phyloP scores from a whole-genome alignment of 2,888 invertebrate genomes.

The Drosophila ustulata region DNA sequence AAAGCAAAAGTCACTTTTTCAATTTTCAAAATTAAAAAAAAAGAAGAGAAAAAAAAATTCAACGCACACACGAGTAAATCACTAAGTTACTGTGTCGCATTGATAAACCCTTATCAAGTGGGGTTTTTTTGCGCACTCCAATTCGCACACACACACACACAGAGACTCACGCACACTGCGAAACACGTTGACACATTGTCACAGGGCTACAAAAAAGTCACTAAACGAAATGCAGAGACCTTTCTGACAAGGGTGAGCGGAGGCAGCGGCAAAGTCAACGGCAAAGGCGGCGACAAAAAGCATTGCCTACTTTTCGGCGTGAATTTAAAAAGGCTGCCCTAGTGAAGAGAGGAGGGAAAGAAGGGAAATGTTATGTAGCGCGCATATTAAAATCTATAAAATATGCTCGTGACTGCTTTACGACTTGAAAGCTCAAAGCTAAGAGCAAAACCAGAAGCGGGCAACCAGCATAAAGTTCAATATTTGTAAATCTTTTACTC shows the following conservation, averaged over 20 bases:
- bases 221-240: slow-evolving; percentile 69
- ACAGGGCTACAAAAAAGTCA: slow-evolving; percentile 69
- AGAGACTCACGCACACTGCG: slow-evolving; percentile 22
- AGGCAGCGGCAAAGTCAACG: not conserved
- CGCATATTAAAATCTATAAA: slow-evolving; percentile 82
- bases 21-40: slow-evolving; percentile 80
- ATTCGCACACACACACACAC: slow-evolving; percentile 28
- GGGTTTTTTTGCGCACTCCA: slow-evolving; percentile 44
- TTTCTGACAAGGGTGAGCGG: slow-evolving; percentile 70
- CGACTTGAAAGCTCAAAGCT: slow-evolving; percentile 72
- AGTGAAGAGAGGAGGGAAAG: not conserved
- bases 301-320: slow-evolving; percentile 74
- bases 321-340: slow-evolving; percentile 66
- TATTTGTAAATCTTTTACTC: slow-evolving; percentile 78
- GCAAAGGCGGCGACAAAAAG: slow-evolving; percentile 50
- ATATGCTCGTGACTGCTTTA: slow-evolving; percentile 77
- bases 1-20: slow-evolving; percentile 83
- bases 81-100: slow-evolving; percentile 81
- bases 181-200: slow-evolving; percentile 80
- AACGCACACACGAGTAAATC: slow-evolving; percentile 74
- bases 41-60: slow-evolving; percentile 68
- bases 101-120: slow-evolving; percentile 82
- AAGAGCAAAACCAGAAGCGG: slow-evolving; percentile 58
- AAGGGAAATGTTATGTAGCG: slow-evolving; percentile 62
- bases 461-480: slow-evolving; percentile 75